Conservation (phyloP, 2,113 vertebrate genomes). For the Toxotes chatareus region DNA sequence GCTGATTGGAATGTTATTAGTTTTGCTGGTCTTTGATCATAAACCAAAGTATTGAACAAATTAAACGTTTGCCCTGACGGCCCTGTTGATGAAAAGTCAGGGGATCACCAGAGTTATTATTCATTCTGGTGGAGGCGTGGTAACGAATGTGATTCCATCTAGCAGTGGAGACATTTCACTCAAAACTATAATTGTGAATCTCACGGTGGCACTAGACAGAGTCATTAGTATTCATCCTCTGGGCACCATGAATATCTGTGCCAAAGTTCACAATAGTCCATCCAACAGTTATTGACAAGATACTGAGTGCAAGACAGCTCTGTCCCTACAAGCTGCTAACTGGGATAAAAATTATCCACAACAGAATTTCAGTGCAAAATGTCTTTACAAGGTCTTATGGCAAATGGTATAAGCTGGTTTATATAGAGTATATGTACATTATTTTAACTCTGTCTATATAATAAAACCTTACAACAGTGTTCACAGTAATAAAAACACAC, state of each 20-base stretch:
- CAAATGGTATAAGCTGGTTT: not conserved
- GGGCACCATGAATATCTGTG: not conserved
- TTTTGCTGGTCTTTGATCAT: too few relatives aligned
- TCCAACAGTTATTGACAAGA: not conserved
- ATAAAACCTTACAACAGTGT: not conserved
- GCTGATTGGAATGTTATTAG: too few relatives aligned
- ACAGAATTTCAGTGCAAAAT: too few relatives aligned
- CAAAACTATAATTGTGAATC: not conserved
- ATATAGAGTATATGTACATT: constrained; percentile 1
- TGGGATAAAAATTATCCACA: not conserved
- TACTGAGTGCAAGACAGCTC: not conserved
- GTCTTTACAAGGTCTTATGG: not conserved
- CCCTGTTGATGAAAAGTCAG: too few relatives aligned
- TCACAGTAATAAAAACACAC: constrained; percentile 33
- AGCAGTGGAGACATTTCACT: not conserved
- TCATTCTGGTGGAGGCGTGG: too few relatives aligned
- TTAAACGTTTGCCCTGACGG: too few relatives aligned
- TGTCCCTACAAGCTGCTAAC: not conserved
- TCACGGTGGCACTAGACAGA: not conserved
- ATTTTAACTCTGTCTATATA: not conserved
- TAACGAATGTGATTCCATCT: not conserved
- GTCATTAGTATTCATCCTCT: not conserved
- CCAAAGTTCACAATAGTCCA: not conserved
- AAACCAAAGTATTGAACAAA: too few relatives aligned
- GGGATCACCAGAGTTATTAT: too few relatives aligned